Base-by-base conservation (phyloP, 2,113 vertebrate species). In the Seriola quinqueradiata region DNA sequence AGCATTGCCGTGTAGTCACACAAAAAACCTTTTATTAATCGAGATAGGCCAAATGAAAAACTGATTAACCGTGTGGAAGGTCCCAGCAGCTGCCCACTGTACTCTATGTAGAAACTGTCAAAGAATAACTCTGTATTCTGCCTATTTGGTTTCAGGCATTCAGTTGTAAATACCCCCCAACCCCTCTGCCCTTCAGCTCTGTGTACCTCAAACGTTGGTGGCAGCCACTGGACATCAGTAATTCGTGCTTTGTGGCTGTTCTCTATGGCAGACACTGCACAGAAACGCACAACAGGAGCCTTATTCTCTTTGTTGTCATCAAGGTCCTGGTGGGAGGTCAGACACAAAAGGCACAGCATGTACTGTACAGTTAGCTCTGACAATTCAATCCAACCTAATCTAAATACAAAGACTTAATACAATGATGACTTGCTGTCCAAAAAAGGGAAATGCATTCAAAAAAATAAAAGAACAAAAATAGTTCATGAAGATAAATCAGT, bases 151-250 rank as follows among this genome's bases (percentile, higher is more conserved):
- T 38, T 74, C 70, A 68, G 19, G 40, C 54, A 19, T 67, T 21
- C 38, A 60, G 12, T 76, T 32, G 64, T 63, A 52, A 10, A 71
- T 46, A 44, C 42, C 42, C 42, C 57, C 44, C n/a, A 38, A 13
- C 52, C 25, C 66, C 75, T 91, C n/a, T 34, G 40, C 66, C 21
- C 34, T 64, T 57, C 55, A 42, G 17, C 25, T 28, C 46, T 12
- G n/a, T 40, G 92, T 87, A 99, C 98, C 97, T 97, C 93, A 77
- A 94, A 96, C 34, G 83, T 91, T 61, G 92, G 86, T 5, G 96
- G 92, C 68, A 99, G 93, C 97, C 98, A 99, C 0, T 97, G 95
- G 74, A 99, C 87, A 67, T 98, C 97, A 42, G 96, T 97, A 85
- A 97, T 86, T 17, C 94, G 12, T 28, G 92, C 95, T 92, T 92